phyloP scores from a whole-genome alignment of 1,140 invertebrate species.

The Zaprionus gabonicus region DNA sequence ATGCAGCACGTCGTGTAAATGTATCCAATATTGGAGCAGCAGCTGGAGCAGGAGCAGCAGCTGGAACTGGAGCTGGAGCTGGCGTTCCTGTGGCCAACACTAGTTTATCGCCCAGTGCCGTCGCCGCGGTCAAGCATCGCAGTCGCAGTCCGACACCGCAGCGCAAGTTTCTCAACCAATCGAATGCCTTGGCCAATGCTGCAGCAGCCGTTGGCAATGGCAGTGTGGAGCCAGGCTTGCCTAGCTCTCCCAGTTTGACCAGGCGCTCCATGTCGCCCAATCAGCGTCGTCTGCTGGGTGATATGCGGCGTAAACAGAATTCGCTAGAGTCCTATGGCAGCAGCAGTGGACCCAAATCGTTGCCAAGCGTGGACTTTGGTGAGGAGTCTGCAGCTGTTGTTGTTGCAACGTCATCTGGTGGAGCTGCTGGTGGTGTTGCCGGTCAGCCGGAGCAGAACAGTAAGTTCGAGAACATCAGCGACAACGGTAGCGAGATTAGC shows the following conservation, averaged over 20 bases:
- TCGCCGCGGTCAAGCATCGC: constrained; percentile 76
- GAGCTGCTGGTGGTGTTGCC: background rate
- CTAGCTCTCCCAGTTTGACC: constrained; percentile 50
- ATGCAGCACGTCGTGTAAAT: constrained; percentile 71
- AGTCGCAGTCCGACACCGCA: constrained; percentile 86
- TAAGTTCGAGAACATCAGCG: constrained; percentile 88
- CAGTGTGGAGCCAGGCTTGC: constrained; percentile 21
- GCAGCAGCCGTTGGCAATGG: background rate
- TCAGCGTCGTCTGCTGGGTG: constrained; percentile 69
- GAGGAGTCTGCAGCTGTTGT: constrained; percentile 18
- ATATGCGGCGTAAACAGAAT: constrained; percentile 76
- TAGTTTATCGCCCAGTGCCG: constrained; percentile 36
- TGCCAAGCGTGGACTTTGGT: constrained; percentile 42
- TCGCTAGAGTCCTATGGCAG: constrained; percentile 65
- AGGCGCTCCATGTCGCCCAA: constrained; percentile 85
- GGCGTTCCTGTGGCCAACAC: constrained; percentile 1
- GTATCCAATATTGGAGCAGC: constrained; percentile 38
- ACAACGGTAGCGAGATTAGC: constrained; percentile 93
- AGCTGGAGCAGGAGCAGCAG: background rate
- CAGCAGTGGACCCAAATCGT: constrained; percentile 64
- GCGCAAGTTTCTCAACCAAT: constrained; percentile 73
- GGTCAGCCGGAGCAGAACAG: constrained; percentile 68
- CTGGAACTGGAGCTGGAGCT: constrained; percentile 8
- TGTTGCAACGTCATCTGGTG: background rate
- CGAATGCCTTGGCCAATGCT: constrained; percentile 27